Base-by-base conservation (phyloP, 1,140 invertebrate genomes). In the Drosophila lacertosa region DNA sequence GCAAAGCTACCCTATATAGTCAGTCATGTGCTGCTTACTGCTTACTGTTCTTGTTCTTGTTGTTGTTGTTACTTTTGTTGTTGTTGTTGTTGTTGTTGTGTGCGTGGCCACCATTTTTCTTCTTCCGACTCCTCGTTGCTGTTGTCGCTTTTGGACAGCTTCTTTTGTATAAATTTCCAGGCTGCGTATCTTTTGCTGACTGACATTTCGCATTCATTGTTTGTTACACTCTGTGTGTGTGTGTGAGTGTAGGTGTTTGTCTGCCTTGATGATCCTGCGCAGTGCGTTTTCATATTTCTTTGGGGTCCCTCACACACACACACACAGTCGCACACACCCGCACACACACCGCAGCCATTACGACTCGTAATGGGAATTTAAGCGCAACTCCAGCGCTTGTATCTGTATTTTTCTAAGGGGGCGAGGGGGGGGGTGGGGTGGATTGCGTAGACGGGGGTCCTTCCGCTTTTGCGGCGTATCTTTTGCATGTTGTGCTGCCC, bases 281-380 rank as follows among this genome's bases (percentile, higher is more conserved):
- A 88, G 66, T 82, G 68, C 82, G 77, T 77, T 71, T 74, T 86
- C 82, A 71, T 89, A 88, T 86, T 86, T 82, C 83, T 77, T 86
- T 67, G 67, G 72, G 57, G 42, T 47, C 50, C 67, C 53, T 35
- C 45, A 26, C 53, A 65, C 29, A 26, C 58, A 62, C 24, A 51
- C 24, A 40, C 44, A 45, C 64, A 39, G 47, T 57, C 69, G 63
- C 39, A 51, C 24, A 35, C 69, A 62, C 57, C 35, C 44, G 40
- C 24, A 60, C 71, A 44, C 60, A 76, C 62, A 80, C 78, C 78
- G 70, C 81, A 86, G 77, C 81, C 81, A 86, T 86, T 86, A 86
- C 84, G 81, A 65, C 57, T 78, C 79, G 82, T 86, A 86, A 86
- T 86, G 81, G 82, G 81, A 86, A 88, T 86, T 86, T 86, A 86